Evolutionary conservation across 1,140 invertebrate species (phyloP).

Genomic region (Chironomus tepperi): DNA sequence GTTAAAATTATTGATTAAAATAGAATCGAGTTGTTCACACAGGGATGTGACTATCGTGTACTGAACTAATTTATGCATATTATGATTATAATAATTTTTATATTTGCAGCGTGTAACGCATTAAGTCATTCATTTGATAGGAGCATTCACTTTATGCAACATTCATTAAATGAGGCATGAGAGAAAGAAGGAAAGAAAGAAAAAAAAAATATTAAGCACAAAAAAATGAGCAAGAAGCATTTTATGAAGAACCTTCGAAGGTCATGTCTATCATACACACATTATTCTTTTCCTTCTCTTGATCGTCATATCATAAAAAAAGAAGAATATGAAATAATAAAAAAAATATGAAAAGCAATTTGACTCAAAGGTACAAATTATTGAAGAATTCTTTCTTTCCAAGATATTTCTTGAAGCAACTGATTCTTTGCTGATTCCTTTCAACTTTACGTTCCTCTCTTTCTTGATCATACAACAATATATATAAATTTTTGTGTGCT

Average conservation of each 20-base stretch:
- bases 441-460: background rate
- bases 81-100: background rate
- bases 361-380: background rate
- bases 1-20: conserved; percentile 5
- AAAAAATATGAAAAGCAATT: background rate
- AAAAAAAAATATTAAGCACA: background rate
- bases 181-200: background rate
- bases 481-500: background rate
- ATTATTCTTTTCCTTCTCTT: background rate
- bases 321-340: background rate
- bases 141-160: background rate
- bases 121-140: background rate
- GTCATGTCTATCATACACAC: background rate
- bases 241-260: background rate
- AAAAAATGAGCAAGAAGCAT: background rate
- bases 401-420: background rate
- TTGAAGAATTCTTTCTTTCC: background rate
- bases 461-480: background rate
- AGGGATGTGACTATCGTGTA: background rate
- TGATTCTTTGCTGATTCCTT: background rate
- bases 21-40: background rate
- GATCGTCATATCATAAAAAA: background rate
- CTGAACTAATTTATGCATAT: background rate
- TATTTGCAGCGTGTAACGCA: background rate
- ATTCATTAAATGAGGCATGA: background rate